Evolutionary conservation across 2,113 vertebrate species (phyloP).

Genomic region (Sigmodon hispidus): DNA sequence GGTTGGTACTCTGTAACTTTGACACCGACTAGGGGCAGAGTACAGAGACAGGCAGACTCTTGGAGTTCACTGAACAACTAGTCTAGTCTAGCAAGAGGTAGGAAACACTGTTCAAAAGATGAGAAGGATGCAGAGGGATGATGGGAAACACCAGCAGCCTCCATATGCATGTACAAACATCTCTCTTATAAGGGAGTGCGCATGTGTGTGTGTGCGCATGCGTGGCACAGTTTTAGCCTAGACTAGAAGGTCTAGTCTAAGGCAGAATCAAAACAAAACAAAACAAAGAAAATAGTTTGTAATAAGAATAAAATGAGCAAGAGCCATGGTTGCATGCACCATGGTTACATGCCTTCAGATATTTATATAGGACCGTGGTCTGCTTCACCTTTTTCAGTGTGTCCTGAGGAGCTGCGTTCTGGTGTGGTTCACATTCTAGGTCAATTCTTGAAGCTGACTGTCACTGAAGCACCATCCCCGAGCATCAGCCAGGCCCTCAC

Average conservation of each 20-base stretch:
- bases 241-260: neutral
- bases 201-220: too few species aligned
- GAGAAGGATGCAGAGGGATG: neutral
- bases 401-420: neutral
- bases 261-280: neutral
- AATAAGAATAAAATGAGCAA: neutral
- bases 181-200: too few species aligned
- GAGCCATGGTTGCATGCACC: neutral
- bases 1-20: neutral
- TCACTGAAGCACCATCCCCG: neutral
- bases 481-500: neutral
- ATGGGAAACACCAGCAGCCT: neutral
- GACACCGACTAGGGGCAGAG: neutral
- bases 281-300: neutral
- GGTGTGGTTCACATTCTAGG: neutral
- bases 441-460: accelerated
- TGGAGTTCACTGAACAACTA: neutral
- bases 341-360: neutral
- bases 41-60: neutral
- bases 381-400: neutral
- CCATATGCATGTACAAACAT: neutral
- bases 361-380: neutral
- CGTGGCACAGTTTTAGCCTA: neutral
- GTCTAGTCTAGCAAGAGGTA: too few species aligned
- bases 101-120: neutral